Percentiles rank a stretch among this genome's conserved stretches.
phyloP scores from a whole-genome alignment of 2,113 vertebrate genomes.

The Orthonyx spaldingii region DNA sequence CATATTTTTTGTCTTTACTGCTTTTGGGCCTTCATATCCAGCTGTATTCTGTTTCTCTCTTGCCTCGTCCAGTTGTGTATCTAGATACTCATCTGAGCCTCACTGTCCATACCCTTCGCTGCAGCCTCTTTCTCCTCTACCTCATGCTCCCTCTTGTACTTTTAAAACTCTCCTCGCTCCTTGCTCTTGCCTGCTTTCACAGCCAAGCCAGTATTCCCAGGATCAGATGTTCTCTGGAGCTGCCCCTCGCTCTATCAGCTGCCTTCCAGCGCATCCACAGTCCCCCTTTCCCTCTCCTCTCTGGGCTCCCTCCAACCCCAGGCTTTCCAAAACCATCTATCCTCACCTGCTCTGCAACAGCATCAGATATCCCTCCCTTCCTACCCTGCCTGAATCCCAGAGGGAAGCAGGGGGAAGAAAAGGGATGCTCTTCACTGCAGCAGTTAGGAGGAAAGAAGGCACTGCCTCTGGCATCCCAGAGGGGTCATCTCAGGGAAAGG shows the following conservation, averaged over 20 bases:
- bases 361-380: neutral
- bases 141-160: neutral
- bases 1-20: neutral
- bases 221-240: neutral
- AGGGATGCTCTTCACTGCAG: neutral
- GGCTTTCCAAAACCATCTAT: neutral
- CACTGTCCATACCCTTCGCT: neutral
- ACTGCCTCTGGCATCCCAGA: neutral
- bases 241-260: neutral
- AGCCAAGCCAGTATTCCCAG: neutral
- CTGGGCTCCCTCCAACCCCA: neutral
- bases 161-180: neutral
- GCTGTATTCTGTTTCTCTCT: neutral
- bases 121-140: neutral
- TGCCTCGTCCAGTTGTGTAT: neutral
- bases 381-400: neutral
- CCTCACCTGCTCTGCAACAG: neutral
- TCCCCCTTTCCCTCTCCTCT: neutral
- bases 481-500: neutral
- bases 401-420: neutral
- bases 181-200: neutral
- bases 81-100: neutral
- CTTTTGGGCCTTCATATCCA: neutral
- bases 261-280: fast-evolving
- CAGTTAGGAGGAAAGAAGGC: neutral